Evolutionary conservation across 2,113 vertebrate species (phyloP), one percentile per base, ranked within the genome.

Genomic region (Scartelaos histophorus): DNA sequence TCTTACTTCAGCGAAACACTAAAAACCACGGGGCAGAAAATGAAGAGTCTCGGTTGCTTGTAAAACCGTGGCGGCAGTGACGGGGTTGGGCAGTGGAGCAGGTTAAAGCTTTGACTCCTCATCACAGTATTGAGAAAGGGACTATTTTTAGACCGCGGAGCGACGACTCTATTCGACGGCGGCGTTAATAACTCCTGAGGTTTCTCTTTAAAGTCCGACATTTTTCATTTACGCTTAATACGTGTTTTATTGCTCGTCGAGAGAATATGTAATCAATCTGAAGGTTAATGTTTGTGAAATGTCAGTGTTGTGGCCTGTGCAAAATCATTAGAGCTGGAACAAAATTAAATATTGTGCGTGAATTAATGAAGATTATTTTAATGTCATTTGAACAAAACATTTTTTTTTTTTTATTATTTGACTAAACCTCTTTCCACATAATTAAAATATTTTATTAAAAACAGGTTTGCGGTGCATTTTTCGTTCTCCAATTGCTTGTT

Each of bases 61-160:
- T 80, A 46, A 79, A 85, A 71, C 67, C 74, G 49, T 19, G 38
- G 25, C 65, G 6, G 53, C 21, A 17, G 24, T 21, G 69, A 24
- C 22, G 13, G 61, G 80, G 71, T 71, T 81, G 81, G 73, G 74
- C 83, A 78, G 78, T 45, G 69, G 77, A 82, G 83, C 85, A 77
- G 73, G 38, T 72, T 78, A 15, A 12, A 51, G 73, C 66, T 29
- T 68, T 66, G 61, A 57, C 60, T 70, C 71, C 68, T 78, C 71
- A 82, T 81, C 69, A 78, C 80, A 74, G 83, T 78, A 81, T 82
- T 79, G 69, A 81, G 74, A 66, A 35, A 53, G 73, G 67, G 78
- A 77, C 85, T 21, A 86, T 86, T 84, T 89, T 70, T 76, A 81
- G 83, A 73, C 84, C 66, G 66, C 82, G 73, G 85, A 76, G 77